phyloP scores from a whole-genome alignment of 2,888 invertebrate species.

The Hirtodrosophila confusa region DNA sequence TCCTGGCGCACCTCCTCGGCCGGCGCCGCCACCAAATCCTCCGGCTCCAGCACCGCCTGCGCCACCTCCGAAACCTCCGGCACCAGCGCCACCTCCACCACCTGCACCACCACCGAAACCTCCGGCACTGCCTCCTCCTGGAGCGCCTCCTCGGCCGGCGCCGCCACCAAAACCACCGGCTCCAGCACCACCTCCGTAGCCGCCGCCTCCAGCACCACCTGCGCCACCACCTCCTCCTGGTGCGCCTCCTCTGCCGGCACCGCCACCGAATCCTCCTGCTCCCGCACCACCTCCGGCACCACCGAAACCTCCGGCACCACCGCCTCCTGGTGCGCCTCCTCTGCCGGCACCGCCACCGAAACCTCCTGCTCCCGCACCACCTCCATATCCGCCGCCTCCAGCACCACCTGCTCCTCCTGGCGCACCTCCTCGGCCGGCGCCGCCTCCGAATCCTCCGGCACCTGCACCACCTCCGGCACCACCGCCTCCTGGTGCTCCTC shows the following conservation, averaged over 20 bases:
- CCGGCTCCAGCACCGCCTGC: conserved; percentile 15
- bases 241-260: conserved; percentile 16
- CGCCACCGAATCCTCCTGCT: conserved; percentile 37
- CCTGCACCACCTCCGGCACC: too few species aligned
- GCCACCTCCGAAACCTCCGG: conserved; percentile 38
- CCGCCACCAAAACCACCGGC: conserved; percentile 32
- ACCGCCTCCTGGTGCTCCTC: too few species aligned
- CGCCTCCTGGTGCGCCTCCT: conserved; percentile 7
- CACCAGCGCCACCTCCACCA: conserved; percentile 11
- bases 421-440: too few species aligned
- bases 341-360: conserved; percentile 33
- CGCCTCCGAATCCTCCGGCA: too few species aligned
- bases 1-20: conserved; percentile 8
- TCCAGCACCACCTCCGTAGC: conserved; percentile 38
- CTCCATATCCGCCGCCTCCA: conserved; percentile 38
- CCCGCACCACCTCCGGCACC: conserved; percentile 26
- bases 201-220: conserved; percentile 51
- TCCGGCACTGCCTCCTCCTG: conserved; percentile 30
- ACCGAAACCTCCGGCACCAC: conserved; percentile 40
- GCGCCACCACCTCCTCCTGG: conserved; percentile 73
- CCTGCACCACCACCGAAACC: conserved; percentile 24
- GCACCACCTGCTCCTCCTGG: conserved; percentile 7
- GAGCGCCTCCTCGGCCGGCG: conserved; percentile 32
- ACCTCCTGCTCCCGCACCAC: conserved; percentile 41
- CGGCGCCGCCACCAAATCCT: conserved; percentile 18